Evolutionary conservation across 2,113 vertebrate species (phyloP).

Genomic region (Bujurquina vittata): DNA sequence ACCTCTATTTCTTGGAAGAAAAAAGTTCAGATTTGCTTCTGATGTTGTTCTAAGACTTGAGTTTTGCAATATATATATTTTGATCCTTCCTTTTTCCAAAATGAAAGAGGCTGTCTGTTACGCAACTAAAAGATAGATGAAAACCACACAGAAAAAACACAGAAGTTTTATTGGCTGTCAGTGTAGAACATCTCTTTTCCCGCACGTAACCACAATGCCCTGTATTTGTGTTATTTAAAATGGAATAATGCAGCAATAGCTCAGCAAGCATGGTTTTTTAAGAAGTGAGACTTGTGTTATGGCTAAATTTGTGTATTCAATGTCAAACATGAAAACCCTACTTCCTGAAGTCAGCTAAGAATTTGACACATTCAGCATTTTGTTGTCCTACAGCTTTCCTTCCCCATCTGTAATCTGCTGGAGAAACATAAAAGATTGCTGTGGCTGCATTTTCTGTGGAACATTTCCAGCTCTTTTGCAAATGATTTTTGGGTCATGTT

Average conservation of each 20-base stretch:
- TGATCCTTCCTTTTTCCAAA: background rate
- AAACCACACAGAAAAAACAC: background rate
- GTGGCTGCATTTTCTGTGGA: constrained; percentile 48
- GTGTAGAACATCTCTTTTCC: background rate
- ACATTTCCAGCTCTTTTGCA: constrained; percentile 53
- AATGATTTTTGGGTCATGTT: constrained; percentile 33
- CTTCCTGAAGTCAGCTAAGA: constrained; percentile 46
- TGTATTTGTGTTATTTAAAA: constrained; percentile 7
- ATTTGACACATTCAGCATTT: constrained; percentile 53
- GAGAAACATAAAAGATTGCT: constrained; percentile 60
- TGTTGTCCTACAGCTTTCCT: constrained; percentile 47
- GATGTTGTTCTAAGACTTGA: constrained; percentile 28
- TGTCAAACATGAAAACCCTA: constrained; percentile 50
- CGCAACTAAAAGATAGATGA: constrained; percentile 17
- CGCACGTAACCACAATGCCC: background rate
- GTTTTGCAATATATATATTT: constrained; percentile 2
- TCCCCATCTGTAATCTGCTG: constrained; percentile 52
- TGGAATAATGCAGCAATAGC: background rate
- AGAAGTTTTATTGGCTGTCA: background rate
- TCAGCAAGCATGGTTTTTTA: background rate
- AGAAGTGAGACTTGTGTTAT: constrained; percentile 12
- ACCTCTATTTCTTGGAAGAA: background rate
- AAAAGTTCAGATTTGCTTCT: constrained; percentile 18
- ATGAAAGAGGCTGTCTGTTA: background rate
- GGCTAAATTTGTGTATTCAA: constrained; percentile 18